phyloP scores from a whole-genome alignment of 2,113 vertebrate species.

The Microcebus murinus region DNA sequence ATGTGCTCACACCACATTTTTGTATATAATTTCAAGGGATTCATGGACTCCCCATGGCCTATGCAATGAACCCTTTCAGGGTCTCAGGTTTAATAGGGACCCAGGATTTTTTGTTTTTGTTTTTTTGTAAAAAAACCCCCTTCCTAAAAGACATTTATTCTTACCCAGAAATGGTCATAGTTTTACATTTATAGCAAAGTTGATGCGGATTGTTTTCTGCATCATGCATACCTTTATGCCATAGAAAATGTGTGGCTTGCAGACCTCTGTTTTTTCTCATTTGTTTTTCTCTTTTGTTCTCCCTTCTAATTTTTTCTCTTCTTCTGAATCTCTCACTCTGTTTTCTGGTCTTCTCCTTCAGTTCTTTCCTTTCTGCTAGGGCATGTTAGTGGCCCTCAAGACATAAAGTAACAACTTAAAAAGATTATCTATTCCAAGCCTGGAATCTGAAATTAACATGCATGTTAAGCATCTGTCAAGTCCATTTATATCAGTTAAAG shows the following conservation, averaged over 20 bases:
- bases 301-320: neutral
- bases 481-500: neutral
- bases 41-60: neutral
- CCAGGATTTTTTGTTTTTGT: neutral
- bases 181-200: conserved; percentile 8
- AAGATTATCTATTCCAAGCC: neutral
- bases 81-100: neutral
- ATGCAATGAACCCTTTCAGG: neutral
- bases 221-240: neutral
- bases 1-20: neutral
- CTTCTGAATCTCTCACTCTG: neutral
- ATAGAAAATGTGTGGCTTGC: neutral
- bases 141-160: neutral
- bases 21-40: neutral
- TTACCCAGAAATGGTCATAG: neutral
- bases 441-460: neutral
- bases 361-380: neutral
- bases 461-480: neutral
- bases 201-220: neutral
- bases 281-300: neutral
- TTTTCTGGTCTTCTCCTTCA: neutral
- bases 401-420: neutral
- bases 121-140: neutral
- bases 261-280: neutral
- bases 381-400: neutral